Base-by-base conservation (phyloP, 2,113 vertebrate genomes). In the Campylorhamphus procurvoides region DNA sequence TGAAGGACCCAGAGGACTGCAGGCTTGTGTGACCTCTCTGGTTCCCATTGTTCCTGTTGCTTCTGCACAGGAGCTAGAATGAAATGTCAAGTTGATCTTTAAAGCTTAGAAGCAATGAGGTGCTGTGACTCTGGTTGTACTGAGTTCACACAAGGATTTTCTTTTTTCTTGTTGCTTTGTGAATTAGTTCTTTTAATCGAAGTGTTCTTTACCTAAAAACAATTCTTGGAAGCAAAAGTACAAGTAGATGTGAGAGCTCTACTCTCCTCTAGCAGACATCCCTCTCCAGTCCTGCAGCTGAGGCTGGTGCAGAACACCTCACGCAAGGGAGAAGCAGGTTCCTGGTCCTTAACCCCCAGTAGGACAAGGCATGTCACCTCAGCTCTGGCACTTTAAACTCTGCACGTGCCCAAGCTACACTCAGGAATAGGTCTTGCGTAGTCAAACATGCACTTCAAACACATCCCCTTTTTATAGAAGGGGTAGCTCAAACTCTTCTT, bases 61-160 rank as follows among this genome's bases (percentile, higher is more conserved):
- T 69, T 78, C 72, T 9, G 1, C 66, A 27, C 47, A 59, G 56
- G 22, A 95, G 39, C n/a, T 60, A 58, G 9, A 29, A 46, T 4
- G 40, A 81, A 92, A 94, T 73, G 67, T 94, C 90, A 95, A 72
- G 83, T 62, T 93, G 60, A 22, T 60, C 87, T 86, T 88, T 4
- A 23, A 79, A 81, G 72, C 24, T 91, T 5, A 27, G 87, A 47
- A 75, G 39, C 35, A 47, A 7, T 4, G 17, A 88, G 37, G n/a
- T 35, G 29, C 68, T 50, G 44, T 2, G 5, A 22, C 29, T 47
- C n/a, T 14, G 52, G 22, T 20, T 55, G 20, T 0, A 27, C 11
- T 27, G n/a, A 76, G 50, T 22, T 85, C 47, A n/a, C n/a, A 56
- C 55, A 73, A 76, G 40, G 42, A 7, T 68, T 88, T 73, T 52